Base-by-base conservation (phyloP, 2,113 vertebrate genomes). In the Seriola rivoliana region DNA sequence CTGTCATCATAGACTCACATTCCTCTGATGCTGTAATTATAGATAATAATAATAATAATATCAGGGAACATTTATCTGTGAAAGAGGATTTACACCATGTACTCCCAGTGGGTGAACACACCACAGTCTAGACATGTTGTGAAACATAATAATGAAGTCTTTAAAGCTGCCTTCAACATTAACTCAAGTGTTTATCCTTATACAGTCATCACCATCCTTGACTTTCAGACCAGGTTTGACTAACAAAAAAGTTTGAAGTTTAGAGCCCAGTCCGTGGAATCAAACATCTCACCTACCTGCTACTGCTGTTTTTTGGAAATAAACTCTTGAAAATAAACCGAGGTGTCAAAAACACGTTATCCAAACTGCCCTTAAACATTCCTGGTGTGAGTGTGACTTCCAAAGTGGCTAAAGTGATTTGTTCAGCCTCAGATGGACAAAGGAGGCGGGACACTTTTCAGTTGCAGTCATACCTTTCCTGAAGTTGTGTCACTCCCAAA, bases 201-300 rank as follows among this genome's bases (percentile, higher is more conserved):
- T n/a, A n/a, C n/a, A n/a, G n/a, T n/a, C n/a, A n/a, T n/a, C 23
- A 40, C 23, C 55, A 42, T 58, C 36, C 23, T 4, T 13, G 12
- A 50, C 14, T n/a, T 32, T 42, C 16, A 40, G 13, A 57, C 25
- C 78, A 46, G 64, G 23, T 60, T 23, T 17, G 10, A 64, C 17
- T 12, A 21, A 71, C 14, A 76, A 50, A 32, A 54, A 54, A 42
- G 40, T 50, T n/a, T 12, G 1, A 8, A 7, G 29, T 25, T 54
- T 4, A 70, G 2, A 57, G 16, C 19, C 8, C 17, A 12, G 54
- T 66, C 32, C 19, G 25, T 38, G 8, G 11, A 60, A 23, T 71
- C 70, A 64, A 67, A 80, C 48, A 40, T 58, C 77, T 78, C 77
- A 90, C 93, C 82, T 85, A 93, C 93, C 93, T 91, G 85, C 42